Conservation (phyloP, 2,113 vertebrate genomes). For the Pipa parva region DNA sequence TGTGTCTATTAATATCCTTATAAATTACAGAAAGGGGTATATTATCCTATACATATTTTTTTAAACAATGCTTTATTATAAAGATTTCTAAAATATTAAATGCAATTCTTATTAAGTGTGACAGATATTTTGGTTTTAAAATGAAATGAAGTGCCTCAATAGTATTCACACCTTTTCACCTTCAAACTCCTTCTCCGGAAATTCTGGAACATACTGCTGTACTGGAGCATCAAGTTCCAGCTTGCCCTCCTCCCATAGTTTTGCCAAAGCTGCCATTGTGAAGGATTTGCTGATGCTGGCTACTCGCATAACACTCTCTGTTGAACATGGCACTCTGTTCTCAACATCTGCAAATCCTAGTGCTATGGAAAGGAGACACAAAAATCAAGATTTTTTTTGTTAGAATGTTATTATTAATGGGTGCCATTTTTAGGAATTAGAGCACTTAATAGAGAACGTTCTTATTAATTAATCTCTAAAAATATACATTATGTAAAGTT, state of each 20-base stretch:
- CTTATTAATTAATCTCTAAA: no score
- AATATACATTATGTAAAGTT: no score
- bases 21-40: no score
- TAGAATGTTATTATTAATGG: neutral
- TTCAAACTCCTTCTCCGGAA: constrained; percentile 87
- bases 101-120: no score
- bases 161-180: constrained; percentile 77
- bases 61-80: no score
- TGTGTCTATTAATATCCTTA: no score
- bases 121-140: no score
- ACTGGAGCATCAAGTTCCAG: constrained; percentile 87
- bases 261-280: constrained; percentile 82
- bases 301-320: constrained; percentile 86
- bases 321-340: constrained; percentile 80
- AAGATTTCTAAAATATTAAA: no score
- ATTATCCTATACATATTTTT: no score
- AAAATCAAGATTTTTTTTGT: neutral
- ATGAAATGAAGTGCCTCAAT: no score
- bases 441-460: no score
- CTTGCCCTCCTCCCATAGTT: constrained; percentile 84
- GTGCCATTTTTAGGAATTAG: no score
- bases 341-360: constrained; percentile 90
- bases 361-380: constrained; percentile 60
- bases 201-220: constrained; percentile 92
- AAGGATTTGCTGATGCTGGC: constrained; percentile 96